phyloP scores from a whole-genome alignment of 2,888 invertebrate genomes.

The Diploptera punctata region DNA sequence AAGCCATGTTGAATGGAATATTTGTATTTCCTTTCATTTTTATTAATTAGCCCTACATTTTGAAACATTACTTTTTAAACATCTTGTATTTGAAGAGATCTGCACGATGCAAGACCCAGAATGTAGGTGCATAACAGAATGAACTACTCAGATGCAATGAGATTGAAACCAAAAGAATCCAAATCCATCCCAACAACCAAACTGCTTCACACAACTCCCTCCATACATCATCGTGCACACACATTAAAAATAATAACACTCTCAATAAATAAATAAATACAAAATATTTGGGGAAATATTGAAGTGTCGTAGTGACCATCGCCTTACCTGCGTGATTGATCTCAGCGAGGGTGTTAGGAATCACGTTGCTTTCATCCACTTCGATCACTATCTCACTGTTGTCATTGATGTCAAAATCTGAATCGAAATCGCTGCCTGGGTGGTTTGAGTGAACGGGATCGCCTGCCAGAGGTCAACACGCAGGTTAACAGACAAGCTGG shows the following conservation, averaged over 20 bases:
- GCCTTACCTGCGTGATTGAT: slow-evolving; percentile 49
- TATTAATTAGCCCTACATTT: too few species aligned
- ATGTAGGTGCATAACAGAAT: background rate
- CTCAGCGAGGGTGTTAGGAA: slow-evolving; percentile 63
- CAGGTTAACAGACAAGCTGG: slow-evolving; percentile 41
- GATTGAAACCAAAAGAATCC: background rate
- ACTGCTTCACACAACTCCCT: slow-evolving; percentile 9
- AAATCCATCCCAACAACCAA: background rate
- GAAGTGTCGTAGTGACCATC: background rate
- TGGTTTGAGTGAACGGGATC: slow-evolving; percentile 46
- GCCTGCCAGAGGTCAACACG: slow-evolving; percentile 44
- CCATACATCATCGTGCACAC: background rate
- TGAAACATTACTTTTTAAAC: too few species aligned
- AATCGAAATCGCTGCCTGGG: slow-evolving; percentile 49
- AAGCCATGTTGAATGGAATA: too few species aligned
- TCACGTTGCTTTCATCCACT: slow-evolving; percentile 68
- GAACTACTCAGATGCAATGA: background rate
- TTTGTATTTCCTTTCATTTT: too few species aligned
- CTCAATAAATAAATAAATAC: background rate
- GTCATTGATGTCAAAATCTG: slow-evolving; percentile 53
- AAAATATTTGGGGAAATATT: background rate
- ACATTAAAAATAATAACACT: too few species aligned
- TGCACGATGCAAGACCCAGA: slow-evolving; percentile 4
- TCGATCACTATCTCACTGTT: slow-evolving; percentile 67
- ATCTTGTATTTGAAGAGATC: too few species aligned